A percentile compares a stretch with the other conserved stretches of the same genome.
Conservation (phyloP, 2,113 vertebrate genomes). For the Salvator merianae region DNA sequence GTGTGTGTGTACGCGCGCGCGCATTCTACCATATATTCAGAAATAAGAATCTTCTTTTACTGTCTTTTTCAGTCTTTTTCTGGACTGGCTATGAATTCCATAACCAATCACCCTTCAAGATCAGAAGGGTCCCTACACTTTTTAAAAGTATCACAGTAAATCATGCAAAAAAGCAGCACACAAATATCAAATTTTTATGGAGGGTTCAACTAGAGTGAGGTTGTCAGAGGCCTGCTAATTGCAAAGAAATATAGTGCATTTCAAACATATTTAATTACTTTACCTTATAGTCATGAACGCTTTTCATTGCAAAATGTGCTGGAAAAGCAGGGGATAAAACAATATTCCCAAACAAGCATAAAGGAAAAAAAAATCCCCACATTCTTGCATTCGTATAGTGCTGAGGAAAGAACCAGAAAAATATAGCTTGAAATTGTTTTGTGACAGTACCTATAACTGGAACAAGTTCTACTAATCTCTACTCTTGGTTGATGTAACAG, state of each 20-base stretch:
- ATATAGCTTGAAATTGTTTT: neutral
- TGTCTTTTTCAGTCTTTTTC: too few relatives aligned
- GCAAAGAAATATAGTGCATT: neutral
- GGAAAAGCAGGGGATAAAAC: constrained; percentile 78
- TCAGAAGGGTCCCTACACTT: neutral
- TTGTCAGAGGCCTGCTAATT: neutral
- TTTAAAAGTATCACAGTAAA: neutral
- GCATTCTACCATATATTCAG: too few relatives aligned
- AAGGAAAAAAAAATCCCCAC: rapidly evolving
- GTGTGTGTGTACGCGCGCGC: too few relatives aligned
- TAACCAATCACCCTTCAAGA: too few relatives aligned
- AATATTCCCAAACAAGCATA: neutral
- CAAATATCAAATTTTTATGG: too few relatives aligned
- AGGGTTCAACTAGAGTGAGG: neutral
- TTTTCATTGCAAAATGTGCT: constrained; percentile 84
- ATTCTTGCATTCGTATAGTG: rapidly evolving
- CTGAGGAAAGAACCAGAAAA: constrained; percentile 31
- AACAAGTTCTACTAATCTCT: rapidly evolving
- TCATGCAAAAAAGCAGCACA: neutral
- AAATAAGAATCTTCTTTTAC: too few relatives aligned
- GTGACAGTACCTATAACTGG: neutral
- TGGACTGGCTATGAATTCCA: too few relatives aligned
- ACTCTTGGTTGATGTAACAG: too few relatives aligned
- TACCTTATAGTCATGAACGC: constrained; percentile 84
- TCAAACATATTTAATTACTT: neutral